Conservation (phyloP, 2,113 vertebrate genomes). For the Burhinus bistriatus region DNA sequence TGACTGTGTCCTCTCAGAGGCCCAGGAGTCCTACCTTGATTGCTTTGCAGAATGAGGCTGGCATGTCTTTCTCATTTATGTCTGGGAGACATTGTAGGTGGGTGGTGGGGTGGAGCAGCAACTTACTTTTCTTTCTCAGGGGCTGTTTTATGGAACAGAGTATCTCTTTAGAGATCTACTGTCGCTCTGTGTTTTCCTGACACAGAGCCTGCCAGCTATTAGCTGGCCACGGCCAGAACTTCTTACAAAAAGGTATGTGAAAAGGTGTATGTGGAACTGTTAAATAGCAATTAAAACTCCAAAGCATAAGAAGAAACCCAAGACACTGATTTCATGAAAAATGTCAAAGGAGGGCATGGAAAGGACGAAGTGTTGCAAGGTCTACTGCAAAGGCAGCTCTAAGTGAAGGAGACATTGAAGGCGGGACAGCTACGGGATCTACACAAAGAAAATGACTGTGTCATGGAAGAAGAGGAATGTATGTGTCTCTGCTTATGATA, state of each 20-base stretch:
- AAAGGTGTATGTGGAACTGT: background rate
- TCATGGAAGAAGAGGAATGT: background rate
- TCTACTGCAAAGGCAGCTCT: background rate
- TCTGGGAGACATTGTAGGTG: background rate
- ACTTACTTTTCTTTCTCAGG: background rate
- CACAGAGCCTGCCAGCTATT: background rate
- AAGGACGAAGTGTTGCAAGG: background rate
- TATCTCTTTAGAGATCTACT: background rate
- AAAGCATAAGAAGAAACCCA: background rate
- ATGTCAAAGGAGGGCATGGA: accelerated
- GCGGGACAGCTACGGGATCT: background rate
- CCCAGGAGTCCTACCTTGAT: background rate
- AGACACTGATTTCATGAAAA: background rate
- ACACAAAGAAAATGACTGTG: background rate
- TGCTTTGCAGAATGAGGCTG: background rate
- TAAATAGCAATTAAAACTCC: background rate
- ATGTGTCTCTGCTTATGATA: background rate
- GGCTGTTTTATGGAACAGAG: background rate
- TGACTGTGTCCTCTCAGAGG: background rate
- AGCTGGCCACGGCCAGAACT: background rate
- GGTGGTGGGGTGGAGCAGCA: background rate
- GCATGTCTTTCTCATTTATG: background rate
- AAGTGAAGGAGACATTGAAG: background rate
- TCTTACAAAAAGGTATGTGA: background rate
- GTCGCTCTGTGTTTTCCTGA: background rate